Percentiles rank a stretch among this genome's conserved stretches.
Evolutionary conservation across 2,888 invertebrate genomes (phyloP).

Genomic region (Sphinx pinastri): DNA sequence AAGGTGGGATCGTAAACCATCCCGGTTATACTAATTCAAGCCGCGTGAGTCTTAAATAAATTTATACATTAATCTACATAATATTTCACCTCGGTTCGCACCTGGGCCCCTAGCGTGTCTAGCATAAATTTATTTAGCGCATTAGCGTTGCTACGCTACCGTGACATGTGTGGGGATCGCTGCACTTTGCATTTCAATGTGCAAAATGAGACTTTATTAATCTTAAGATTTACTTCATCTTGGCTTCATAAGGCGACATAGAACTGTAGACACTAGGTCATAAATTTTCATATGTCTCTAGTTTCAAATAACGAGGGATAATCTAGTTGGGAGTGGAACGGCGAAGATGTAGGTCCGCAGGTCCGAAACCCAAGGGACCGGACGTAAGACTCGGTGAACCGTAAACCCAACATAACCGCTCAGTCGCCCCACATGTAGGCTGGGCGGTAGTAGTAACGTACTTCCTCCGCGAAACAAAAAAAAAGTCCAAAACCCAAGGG

Average conservation of each 20-base stretch:
- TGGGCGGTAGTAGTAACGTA: too few species aligned
- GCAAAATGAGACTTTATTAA: constrained; percentile 48
- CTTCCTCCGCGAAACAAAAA: too few species aligned
- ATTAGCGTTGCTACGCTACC: constrained; percentile 43
- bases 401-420: too few species aligned
- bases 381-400: too few species aligned
- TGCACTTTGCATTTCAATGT: constrained; percentile 55
- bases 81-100: constrained; percentile 31
- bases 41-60: constrained; percentile 20
- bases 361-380: too few species aligned
- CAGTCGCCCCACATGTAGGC: too few species aligned
- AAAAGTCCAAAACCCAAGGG: too few species aligned
- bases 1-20: constrained; percentile 5
- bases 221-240: constrained; percentile 35
- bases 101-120: constrained; percentile 50
- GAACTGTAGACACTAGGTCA: too few species aligned
- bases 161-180: constrained; percentile 47
- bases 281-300: too few species aligned
- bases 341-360: too few species aligned
- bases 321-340: too few species aligned
- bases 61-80: constrained; percentile 24
- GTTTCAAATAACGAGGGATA: too few species aligned
- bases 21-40: not conserved
- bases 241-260: not conserved
- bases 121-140: constrained; percentile 59